Evolutionary conservation across 2,888 invertebrate genomes (phyloP), one percentile per base, ranked within the genome.

Genomic region (Eilema sororculum): DNA sequence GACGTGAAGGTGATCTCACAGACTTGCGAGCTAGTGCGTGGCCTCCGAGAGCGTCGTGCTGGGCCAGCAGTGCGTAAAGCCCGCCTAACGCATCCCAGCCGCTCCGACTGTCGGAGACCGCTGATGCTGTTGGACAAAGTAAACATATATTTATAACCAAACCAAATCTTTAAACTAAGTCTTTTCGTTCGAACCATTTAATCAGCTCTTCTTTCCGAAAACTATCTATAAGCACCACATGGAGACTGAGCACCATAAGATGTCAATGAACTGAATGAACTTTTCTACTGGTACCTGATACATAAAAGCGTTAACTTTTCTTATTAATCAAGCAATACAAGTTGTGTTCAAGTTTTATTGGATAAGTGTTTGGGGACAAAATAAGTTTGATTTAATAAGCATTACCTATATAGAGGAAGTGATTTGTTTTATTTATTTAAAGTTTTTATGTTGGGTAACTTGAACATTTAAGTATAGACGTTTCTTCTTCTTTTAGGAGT

Each of bases 1-100:
- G 96, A 58, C 98, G 93, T 1, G 97, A 97, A 0, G 97, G 98
- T 22, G 97, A 97, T 75, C 97, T 96, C 84, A 97, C 97, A 6
- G 97, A 97, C 90, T 97, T 97, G 87, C 98, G 96, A 65, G 97
- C 97, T 37, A 98, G 96, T 77, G 97, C 96, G 89, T 97, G 97
- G 13, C 96, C 96, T 75, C 96, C 96, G 67, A 96, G 88, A n/a
- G 96, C 96, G 84, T 96, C 96, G 90, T 96, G 96, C 82, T 96
- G 96, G 61, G 96, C 94, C 56, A 97, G 89, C 68, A 96, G 90
- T 61, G 97, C 96, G 89, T 96, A 96, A 73, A 97, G 89, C 58
- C 97, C 97, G 79, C 96, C 91, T 28, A 95, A 84, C 0, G 93
- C 92, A 61, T 93, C 92, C 94, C 95, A 95, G 0, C 90, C 92